A percentile compares a stretch with the other conserved stretches of the same genome.
Conservation (phyloP, 23 tunicate species). For the Halocynthia aurantium region DNA sequence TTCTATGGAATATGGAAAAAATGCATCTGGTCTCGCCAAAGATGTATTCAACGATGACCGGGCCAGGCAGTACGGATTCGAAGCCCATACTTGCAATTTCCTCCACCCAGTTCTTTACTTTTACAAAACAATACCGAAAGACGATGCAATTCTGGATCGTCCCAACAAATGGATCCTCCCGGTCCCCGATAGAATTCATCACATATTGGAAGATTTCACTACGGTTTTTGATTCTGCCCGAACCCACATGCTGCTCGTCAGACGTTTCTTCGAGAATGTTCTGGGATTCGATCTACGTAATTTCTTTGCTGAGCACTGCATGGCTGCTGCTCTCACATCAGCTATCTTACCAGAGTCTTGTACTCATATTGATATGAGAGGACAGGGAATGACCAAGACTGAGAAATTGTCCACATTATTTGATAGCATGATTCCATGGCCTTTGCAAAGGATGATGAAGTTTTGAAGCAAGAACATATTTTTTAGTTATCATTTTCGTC, state of each 20-base stretch:
- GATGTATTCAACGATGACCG: conserved; percentile 39
- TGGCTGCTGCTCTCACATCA: neutral
- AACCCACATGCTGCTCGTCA: neutral
- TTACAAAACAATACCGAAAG: conserved; percentile 15
- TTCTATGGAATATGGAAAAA: conserved; percentile 62
- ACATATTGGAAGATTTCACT: conserved; percentile 1
- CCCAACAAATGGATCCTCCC: conserved; percentile 9
- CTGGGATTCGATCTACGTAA: conserved; percentile 12
- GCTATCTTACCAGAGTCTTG: conserved; percentile 13
- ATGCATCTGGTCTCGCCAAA: conserved; percentile 63
- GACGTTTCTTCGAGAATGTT: conserved; percentile 18
- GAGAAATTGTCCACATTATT: no score
- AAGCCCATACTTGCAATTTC: conserved; percentile 58
- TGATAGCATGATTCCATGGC: no score
- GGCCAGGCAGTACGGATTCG: conserved; percentile 3
- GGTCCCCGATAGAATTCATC: conserved; percentile 9
- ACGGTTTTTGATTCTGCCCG: conserved; percentile 6
- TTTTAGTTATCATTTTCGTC: no score
- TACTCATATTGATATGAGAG: neutral
- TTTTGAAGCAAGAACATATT: no score
- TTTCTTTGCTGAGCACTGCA: conserved; percentile 19
- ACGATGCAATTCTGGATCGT: neutral
- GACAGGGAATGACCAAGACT: neutral
- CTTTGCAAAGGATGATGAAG: no score
- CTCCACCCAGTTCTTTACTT: conserved; percentile 69